Conservation (phyloP, 2,888 invertebrate genomes). For the Philhelius pedissequus region DNA sequence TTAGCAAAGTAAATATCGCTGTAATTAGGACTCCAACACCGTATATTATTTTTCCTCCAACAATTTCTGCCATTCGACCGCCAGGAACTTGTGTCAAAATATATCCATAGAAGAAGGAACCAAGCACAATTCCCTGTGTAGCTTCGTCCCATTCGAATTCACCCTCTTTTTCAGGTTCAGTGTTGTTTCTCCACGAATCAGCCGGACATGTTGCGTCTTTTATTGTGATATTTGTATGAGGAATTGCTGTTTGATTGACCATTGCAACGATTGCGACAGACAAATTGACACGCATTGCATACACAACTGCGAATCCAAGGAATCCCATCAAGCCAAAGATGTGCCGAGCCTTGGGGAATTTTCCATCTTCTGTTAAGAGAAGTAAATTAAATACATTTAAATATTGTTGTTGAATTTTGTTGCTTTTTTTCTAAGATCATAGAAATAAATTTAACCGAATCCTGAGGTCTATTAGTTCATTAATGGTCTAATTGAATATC, state of each 20-base stretch:
- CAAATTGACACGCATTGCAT: constrained; percentile 93
- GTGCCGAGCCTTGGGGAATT: constrained; percentile 83
- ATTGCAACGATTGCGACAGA: constrained; percentile 97
- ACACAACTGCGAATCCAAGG: constrained; percentile 92
- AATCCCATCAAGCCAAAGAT: constrained; percentile 91
- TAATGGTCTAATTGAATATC: no score
- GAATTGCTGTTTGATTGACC: constrained; percentile 87
- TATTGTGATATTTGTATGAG: constrained; percentile 81
- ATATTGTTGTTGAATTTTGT: not conserved
- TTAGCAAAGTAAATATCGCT: constrained; percentile 89
- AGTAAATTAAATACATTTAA: not conserved
- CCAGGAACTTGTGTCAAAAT: constrained; percentile 90
- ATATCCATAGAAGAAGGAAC: constrained; percentile 91
- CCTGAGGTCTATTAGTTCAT: no score
- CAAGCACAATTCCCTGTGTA: constrained; percentile 89
- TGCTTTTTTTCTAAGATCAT: not conserved
- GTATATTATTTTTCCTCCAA: constrained; percentile 93
- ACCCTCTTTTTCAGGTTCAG: constrained; percentile 78
- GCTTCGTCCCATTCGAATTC: constrained; percentile 89
- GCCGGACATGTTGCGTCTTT: constrained; percentile 80
- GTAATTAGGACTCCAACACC: constrained; percentile 90
- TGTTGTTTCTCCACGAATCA: constrained; percentile 79
- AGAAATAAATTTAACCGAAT: no score
- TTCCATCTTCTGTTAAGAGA: constrained; percentile 69
- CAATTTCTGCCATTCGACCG: constrained; percentile 89